A percentile compares a stretch with the other conserved stretches of the same genome.
Evolutionary conservation across 2,797 vertebrate species (phyloP).

Genomic region (Spinus pinus): DNA sequence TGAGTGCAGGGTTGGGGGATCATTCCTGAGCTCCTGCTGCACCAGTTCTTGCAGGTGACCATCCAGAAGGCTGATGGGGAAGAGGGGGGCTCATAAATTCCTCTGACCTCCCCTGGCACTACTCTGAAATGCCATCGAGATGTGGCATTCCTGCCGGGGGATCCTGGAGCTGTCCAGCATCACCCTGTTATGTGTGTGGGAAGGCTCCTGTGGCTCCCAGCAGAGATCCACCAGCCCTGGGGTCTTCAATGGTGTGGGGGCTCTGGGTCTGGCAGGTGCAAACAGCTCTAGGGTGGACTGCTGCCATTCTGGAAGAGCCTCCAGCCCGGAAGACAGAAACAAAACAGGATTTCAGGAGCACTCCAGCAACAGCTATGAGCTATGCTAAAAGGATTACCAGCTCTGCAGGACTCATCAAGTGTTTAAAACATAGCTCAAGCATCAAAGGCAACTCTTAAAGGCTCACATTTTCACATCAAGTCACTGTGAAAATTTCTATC

Average conservation of each 20-base stretch:
- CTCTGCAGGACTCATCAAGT: slow-evolving; percentile 48
- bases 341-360: not conserved
- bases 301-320: not conserved
- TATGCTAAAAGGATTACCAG: slow-evolving; percentile 51
- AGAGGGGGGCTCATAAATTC: fast-evolving
- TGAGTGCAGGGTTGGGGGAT: not conserved
- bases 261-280: not conserved
- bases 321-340: not conserved
- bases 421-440: slow-evolving; percentile 41
- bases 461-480: slow-evolving; percentile 46
- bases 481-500: slow-evolving; percentile 43
- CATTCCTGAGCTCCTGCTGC: not conserved
- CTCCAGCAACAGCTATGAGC: slow-evolving; percentile 42
- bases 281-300: not conserved
- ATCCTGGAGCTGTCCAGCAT: not conserved
- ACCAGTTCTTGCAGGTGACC: not conserved
- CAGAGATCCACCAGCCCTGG: not conserved
- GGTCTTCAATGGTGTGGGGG: not conserved
- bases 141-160: fast-evolving
- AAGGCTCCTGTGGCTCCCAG: not conserved
- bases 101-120: not conserved
- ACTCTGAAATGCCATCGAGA: fast-evolving
- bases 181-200: fast-evolving
- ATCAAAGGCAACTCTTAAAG: slow-evolving; percentile 28
- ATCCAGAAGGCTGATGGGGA: not conserved